Evolutionary conservation across 2,113 vertebrate species (phyloP), one percentile per base, ranked within the genome.

Genomic region (Entelurus aequoreus): DNA sequence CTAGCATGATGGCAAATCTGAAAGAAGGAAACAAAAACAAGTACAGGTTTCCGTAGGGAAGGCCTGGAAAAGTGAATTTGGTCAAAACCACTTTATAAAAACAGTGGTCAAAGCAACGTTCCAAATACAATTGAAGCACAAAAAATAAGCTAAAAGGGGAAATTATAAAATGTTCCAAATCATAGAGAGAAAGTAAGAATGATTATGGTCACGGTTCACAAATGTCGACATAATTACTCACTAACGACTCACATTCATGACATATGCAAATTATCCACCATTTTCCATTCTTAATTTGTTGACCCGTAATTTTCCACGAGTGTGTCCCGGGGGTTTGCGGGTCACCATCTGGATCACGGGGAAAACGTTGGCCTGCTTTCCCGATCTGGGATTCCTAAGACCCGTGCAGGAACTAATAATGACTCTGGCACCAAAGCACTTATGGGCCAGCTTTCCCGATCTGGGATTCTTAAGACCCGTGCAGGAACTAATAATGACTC

Each of bases 311-410:
- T 57, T 71, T 65, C 54, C 59, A 49, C 19, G 37, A 42, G 54
- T 65, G 57, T 64, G 44, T 70, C 66, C 28, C 14, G 48, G 50
- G 55, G 35, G 44, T 63, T 69, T 54, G 47, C 62, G 5, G 36
- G 60, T 38, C 46, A 75, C 71, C 72, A 74, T 83, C 71, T 80
- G 78, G 75, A 69, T 4, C 12, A 67, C 40, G 42, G 8, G 36
- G 19, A n/a, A 10, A 4, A 19, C 19, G 49, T 61, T 65, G 54
- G 64, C 67, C 46, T 8, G 35, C 47, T 35, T 60, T 57, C 16
- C 16, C 54, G 65, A 13, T 65, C 55, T 42, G 13, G 15, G 54
- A 50, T 9, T 12, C 48, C 71, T 56, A 46, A 57, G 42, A 55
- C 63, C 60, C 59, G 7, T 11, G n/a, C 13, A 48, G n/a, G 42